These are phyloP conservation scores for Danio albolineatus DNA, from an alignment of 2,797 vertebrate species.

Conservation along the genomic window DNA sequence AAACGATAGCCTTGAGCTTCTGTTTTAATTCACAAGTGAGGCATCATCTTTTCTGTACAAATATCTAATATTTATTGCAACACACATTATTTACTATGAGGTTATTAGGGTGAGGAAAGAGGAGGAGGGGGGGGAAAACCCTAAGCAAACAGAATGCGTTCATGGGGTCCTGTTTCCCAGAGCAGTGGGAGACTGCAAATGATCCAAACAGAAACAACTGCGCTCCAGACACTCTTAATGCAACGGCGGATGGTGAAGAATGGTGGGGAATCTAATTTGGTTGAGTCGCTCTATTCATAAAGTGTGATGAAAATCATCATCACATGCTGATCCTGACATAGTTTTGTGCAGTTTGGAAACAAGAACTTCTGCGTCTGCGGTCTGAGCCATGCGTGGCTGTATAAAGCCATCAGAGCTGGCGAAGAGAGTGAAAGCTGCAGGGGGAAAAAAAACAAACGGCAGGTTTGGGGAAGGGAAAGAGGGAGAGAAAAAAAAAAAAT, in stretches of 20 bases:
- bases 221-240: conserved; percentile 53
- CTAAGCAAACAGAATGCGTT: conserved; percentile 50
- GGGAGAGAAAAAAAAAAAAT: no score
- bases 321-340: conserved; percentile 56
- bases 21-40: background rate
- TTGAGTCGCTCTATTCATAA: conserved; percentile 60
- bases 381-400: conserved; percentile 3
- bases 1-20: conserved; percentile 2
- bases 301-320: conserved; percentile 54
- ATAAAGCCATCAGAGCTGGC: conserved; percentile 34
- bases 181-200: conserved; percentile 61
- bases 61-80: conserved; percentile 48
- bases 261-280: conserved; percentile 58
- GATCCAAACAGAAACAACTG: conserved; percentile 55
- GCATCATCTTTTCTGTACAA: conserved; percentile 10
- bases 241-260: conserved; percentile 55
- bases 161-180: conserved; percentile 28
- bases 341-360: conserved; percentile 40
- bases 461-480: conserved; percentile 22
- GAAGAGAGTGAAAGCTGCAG: conserved; percentile 2
- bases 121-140: background rate
- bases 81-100: conserved; percentile 52
- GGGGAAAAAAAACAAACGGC: background rate
- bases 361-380: conserved; percentile 25
- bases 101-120: conserved; percentile 46